Evolutionary conservation across 2,888 invertebrate genomes (phyloP).

Genomic region (Volucella inflata): DNA sequence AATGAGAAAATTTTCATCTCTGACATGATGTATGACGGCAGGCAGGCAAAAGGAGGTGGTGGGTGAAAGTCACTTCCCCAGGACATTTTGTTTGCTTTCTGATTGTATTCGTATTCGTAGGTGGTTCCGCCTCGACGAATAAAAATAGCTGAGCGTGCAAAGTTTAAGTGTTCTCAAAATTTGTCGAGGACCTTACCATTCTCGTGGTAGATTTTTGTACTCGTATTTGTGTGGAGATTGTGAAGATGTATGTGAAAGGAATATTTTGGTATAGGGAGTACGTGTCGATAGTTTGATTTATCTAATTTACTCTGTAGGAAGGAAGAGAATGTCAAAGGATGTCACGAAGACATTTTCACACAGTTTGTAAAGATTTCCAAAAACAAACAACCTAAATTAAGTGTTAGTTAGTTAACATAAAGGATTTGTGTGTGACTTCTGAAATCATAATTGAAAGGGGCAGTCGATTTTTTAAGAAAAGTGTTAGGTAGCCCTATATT

Average conservation of each 20-base stretch:
- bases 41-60: conserved; percentile 33
- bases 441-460: no score
- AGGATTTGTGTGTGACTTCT: no score
- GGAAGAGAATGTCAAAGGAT: conserved; percentile 47
- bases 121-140: conserved; percentile 64
- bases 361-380: conserved; percentile 61
- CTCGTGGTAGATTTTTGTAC: not conserved
- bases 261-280: conserved; percentile 38
- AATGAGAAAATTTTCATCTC: conserved; percentile 69
- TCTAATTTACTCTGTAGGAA: conserved; percentile 35
- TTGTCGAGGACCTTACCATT: conserved; percentile 41
- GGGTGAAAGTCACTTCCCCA: conserved; percentile 69
- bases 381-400: conserved; percentile 52
- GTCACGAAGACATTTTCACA: conserved; percentile 68
- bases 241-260: not conserved
- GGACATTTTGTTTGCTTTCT: conserved; percentile 51
- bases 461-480: no score
- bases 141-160: conserved; percentile 67
- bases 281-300: conserved; percentile 71
- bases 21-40: conserved; percentile 50
- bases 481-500: no score
- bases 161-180: conserved; percentile 49
- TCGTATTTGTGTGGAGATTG: not conserved
- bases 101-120: conserved; percentile 42
- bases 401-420: conserved; percentile 24